Conservation (phyloP, 1,140 invertebrate genomes). For the Zaprionus gabonicus region DNA sequence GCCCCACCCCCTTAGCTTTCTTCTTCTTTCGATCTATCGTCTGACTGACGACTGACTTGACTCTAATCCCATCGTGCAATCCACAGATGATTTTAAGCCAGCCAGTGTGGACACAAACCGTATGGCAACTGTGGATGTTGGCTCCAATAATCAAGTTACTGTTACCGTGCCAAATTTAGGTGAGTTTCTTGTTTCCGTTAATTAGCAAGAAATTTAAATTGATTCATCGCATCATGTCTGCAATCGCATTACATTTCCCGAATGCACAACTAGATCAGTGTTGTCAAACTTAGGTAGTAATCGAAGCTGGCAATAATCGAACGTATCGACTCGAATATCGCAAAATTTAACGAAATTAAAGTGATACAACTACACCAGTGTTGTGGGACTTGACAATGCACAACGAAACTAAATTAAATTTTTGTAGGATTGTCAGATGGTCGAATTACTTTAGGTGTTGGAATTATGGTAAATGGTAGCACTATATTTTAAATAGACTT, state of each 20-base stretch:
- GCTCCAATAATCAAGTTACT: constrained; percentile 94
- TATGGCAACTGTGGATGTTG: constrained; percentile 94
- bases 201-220: background rate
- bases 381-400: background rate
- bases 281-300: background rate
- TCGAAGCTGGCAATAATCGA: background rate
- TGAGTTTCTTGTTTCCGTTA: constrained; percentile 72
- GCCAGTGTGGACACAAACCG: constrained; percentile 97
- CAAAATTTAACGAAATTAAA: background rate
- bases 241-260: background rate
- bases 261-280: background rate
- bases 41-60: constrained; percentile 3
- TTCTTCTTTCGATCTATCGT: constrained; percentile 4
- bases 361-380: background rate
- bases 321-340: background rate
- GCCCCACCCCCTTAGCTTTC: background rate
- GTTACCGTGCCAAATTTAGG: constrained; percentile 96
- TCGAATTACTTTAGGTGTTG: no score
- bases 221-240: background rate
- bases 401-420: no score
- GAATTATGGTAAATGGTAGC: no score
- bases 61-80: constrained; percentile 28
- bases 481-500: no score
- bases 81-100: constrained; percentile 98
- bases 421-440: no score